These are phyloP conservation scores for Netelia inedita DNA, from an alignment of 2,888 invertebrate genomes.

Conservation along the genomic window DNA sequence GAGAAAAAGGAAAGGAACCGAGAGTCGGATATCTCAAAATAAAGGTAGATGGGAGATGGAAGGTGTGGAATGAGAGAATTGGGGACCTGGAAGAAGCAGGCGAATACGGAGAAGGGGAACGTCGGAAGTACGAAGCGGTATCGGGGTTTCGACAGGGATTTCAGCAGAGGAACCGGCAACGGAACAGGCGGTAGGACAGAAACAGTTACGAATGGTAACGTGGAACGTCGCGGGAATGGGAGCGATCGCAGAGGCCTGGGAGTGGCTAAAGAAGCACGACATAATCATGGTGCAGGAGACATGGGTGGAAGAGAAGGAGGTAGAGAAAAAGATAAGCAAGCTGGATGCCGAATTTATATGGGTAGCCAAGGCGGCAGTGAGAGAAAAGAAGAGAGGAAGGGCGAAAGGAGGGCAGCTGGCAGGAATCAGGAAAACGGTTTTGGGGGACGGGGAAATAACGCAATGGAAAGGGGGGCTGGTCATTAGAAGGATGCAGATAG, in stretches of 20 bases:
- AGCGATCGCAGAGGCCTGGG: not conserved
- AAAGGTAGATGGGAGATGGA: not conserved
- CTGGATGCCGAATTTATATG: constrained; percentile 32
- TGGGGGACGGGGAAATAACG: not conserved
- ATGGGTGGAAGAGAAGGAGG: constrained; percentile 29
- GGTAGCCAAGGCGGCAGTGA: constrained; percentile 19
- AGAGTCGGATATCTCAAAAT: constrained; percentile 14
- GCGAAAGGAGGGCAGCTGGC: constrained; percentile 46
- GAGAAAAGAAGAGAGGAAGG: constrained; percentile 14
- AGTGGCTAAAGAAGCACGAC: constrained; percentile 3
- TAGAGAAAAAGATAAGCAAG: not conserved
- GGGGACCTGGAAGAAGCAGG: not conserved
- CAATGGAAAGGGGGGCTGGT: constrained; percentile 42
- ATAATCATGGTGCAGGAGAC: constrained; percentile 21
- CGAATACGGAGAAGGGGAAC: not conserved
- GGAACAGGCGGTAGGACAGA: not conserved
- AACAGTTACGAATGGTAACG: not conserved
- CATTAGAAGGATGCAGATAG: not conserved
- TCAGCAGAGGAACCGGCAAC: too few species aligned
- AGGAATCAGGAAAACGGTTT: constrained; percentile 32
- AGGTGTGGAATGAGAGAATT: not conserved
- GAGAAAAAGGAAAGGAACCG: not conserved
- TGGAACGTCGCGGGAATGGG: constrained; percentile 28
- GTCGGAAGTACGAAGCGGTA: not conserved
- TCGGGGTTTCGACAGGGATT: constrained; percentile 1